Evolutionary conservation across 2,888 invertebrate genomes (phyloP).

Genomic region (Caenorhabditis afra): DNA sequence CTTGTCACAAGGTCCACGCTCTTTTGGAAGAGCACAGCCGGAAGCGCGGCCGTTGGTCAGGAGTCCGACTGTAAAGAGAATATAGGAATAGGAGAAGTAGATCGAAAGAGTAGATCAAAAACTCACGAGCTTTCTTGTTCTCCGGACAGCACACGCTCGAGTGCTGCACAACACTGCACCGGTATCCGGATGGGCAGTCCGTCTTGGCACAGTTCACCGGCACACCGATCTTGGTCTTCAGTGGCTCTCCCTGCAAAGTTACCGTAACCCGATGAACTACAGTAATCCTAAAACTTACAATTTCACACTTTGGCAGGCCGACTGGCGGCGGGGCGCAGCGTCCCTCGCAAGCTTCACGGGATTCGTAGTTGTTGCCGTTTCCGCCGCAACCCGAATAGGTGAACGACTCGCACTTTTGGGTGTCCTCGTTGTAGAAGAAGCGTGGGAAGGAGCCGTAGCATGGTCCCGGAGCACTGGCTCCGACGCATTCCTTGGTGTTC

Average conservation of each 20-base stretch:
- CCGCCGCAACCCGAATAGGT: slow-evolving; percentile 78
- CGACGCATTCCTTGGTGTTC: slow-evolving; percentile 74
- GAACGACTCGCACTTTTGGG: slow-evolving; percentile 71
- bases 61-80: slow-evolving; percentile 63
- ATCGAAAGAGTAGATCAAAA: background rate
- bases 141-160: slow-evolving; percentile 78
- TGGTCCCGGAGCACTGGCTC: slow-evolving; percentile 72
- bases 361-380: slow-evolving; percentile 79
- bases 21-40: slow-evolving; percentile 75
- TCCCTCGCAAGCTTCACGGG: slow-evolving; percentile 69
- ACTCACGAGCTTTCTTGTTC: slow-evolving; percentile 65
- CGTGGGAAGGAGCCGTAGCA: slow-evolving; percentile 69
- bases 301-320: slow-evolving; percentile 62
- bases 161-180: slow-evolving; percentile 73
- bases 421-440: slow-evolving; percentile 77
- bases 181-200: slow-evolving; percentile 76
- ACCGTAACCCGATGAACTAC: background rate
- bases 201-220: slow-evolving; percentile 75
- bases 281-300: slow-evolving; percentile 10
- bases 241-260: slow-evolving; percentile 63
- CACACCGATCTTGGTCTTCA: slow-evolving; percentile 71
- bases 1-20: slow-evolving; percentile 80
- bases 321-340: slow-evolving; percentile 70
- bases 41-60: slow-evolving; percentile 56
- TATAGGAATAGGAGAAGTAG: background rate